Evolutionary conservation across 2,888 invertebrate species (phyloP), one percentile per base, ranked within the genome.

Genomic region (Parnassius mnemosyne): DNA sequence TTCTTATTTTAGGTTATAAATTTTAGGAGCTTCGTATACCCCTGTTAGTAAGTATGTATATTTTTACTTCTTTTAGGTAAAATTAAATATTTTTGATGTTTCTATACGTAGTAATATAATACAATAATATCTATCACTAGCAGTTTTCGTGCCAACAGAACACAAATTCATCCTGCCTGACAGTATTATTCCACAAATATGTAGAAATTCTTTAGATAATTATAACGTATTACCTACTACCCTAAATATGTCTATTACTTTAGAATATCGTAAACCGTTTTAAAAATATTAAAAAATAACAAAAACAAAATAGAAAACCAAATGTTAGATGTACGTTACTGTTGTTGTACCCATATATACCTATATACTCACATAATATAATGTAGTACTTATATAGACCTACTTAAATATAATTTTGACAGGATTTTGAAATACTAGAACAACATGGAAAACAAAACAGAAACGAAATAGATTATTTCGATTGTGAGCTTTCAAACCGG

Each of bases 61-160:
- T 34, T 34, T 34, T 34, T 34, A 34, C 34, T 34, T 34, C 34
- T 34, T 34, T 12, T 46, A n/a, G 7, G n/a, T 46, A 49, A 47
- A 57, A 47, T 51, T 53, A 53, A 54, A 54, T 58, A 58, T 63
- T 63, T 63, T 63, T 44, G 58, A 63, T 54, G 54, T 54, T 54
- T 58, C 44, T 58, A 61, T 61, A 50, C 41, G 13, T 51, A 46
- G 25, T 52, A 25, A n/a, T 42, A n/a, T 57, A 49, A 13, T 61
- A 13, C 47, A 53, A 34, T 50, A 53, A 53, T 41, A 53, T 49
- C 43, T 41, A 53, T 49, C 43, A 16, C 43, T 54, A 25, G 50
- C 34, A 57, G 34, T 54, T 62, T 58, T 44, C 47, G 50, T 53
- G 50, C n/a, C 46, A 10, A 51, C 44, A 11, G 50, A 44, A 50